Evolutionary conservation across 2,888 invertebrate genomes (phyloP).

Genomic region (Lathronympha strigana): DNA sequence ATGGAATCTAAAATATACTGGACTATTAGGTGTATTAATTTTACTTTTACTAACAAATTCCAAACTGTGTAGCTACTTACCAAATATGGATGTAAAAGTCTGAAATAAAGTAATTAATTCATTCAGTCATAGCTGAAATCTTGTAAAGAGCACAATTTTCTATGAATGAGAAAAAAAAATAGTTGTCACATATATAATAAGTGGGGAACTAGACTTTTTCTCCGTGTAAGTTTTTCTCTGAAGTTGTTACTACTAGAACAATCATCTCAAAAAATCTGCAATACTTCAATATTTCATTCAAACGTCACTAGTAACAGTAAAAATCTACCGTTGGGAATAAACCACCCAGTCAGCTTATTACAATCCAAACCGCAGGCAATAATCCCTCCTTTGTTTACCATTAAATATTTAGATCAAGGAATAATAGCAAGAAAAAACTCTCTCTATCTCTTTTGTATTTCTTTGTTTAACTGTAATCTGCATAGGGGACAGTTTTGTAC

Average conservation of each 20-base stretch:
- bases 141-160: too few relatives aligned
- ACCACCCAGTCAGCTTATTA: constrained; percentile 28
- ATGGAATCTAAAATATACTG: too few relatives aligned
- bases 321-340: constrained; percentile 13
- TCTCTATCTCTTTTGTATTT: constrained; percentile 12
- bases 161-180: too few relatives aligned
- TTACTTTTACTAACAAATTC: too few relatives aligned
- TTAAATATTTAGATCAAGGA: constrained; percentile 32
- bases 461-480: constrained; percentile 30
- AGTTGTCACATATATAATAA: too few relatives aligned
- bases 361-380: constrained; percentile 12
- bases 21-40: too few relatives aligned
- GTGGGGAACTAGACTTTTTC: too few relatives aligned
- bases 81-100: too few relatives aligned
- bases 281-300: constrained; percentile 2
- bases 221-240: too few relatives aligned
- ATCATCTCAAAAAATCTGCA: neutral
- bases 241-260: neutral
- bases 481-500: constrained; percentile 23
- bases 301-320: constrained; percentile 12
- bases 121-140: too few relatives aligned
- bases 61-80: too few relatives aligned
- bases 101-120: too few relatives aligned
- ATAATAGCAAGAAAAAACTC: neutral
- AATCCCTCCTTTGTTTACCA: constrained; percentile 31